These are phyloP conservation scores for Sebastes taczanowskii DNA, from an alignment of 2,797 vertebrate species.

Conservation along the genomic window DNA sequence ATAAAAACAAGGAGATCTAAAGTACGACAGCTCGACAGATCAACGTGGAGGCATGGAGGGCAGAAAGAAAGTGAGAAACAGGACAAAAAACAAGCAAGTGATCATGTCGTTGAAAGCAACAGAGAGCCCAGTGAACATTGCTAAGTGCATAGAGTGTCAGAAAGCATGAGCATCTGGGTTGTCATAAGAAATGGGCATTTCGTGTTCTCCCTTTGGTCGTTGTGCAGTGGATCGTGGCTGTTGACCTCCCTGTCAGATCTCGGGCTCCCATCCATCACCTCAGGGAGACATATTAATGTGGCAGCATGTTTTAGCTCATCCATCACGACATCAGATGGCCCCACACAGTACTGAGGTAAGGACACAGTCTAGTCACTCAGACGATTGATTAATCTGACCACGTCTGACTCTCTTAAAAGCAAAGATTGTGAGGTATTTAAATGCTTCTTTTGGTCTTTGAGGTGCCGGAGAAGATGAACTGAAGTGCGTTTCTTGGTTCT, in stretches of 20 bases:
- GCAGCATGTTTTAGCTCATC: constrained; percentile 69
- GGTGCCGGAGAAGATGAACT: background rate
- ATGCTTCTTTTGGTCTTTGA: background rate
- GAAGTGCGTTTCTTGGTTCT: background rate
- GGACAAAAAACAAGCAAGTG: constrained; percentile 13
- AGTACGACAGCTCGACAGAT: constrained; percentile 30
- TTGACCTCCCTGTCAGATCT: constrained; percentile 69
- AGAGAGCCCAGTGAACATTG: constrained; percentile 22
- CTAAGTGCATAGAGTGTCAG: constrained; percentile 69
- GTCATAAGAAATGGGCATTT: constrained; percentile 77
- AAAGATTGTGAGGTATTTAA: background rate
- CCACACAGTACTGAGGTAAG: constrained; percentile 31
- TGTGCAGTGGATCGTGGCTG: constrained; percentile 44
- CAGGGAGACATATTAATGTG: constrained; percentile 70
- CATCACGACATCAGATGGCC: constrained; percentile 61
- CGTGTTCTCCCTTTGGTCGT: constrained; percentile 65
- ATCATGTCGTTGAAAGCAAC: constrained; percentile 33
- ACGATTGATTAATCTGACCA: constrained; percentile 34
- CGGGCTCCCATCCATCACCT: constrained; percentile 69
- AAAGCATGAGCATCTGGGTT: constrained; percentile 65
- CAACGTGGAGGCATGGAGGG: constrained; percentile 15
- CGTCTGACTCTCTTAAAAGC: background rate
- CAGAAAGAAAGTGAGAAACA: constrained; percentile 17
- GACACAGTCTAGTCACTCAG: constrained; percentile 16
- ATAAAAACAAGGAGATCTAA: constrained; percentile 29